Conservation (phyloP, 2,113 vertebrate genomes). For the Entomyzon cyanotis region DNA sequence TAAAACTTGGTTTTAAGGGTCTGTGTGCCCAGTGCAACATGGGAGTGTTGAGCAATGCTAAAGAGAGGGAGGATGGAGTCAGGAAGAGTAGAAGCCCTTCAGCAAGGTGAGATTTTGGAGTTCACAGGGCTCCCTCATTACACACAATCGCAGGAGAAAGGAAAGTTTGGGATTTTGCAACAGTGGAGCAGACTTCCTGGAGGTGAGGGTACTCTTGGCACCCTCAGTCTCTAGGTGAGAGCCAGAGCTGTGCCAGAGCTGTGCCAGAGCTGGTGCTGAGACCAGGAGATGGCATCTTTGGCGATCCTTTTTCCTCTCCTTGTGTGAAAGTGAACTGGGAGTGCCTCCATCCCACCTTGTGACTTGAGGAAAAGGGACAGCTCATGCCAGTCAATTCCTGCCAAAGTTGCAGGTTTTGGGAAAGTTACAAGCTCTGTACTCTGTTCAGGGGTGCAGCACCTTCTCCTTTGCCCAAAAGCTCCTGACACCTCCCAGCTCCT, state of each 20-base stretch:
- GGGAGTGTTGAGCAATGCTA: background rate
- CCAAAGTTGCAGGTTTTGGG: background rate
- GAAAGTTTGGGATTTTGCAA: background rate
- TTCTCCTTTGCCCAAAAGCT: background rate
- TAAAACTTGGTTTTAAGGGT: background rate
- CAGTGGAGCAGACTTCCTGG: background rate
- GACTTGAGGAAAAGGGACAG: background rate
- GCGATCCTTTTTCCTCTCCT: background rate
- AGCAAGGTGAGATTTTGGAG: background rate
- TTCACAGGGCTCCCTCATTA: background rate
- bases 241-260: background rate
- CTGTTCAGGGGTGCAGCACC: background rate
- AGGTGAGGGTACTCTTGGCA: fast-evolving
- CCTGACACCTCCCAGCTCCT: background rate
- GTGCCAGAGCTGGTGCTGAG: background rate
- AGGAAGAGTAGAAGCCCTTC: background rate
- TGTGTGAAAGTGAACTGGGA: fast-evolving
- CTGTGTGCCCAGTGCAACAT: too few species aligned
- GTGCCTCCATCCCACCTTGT: fast-evolving
- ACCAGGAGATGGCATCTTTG: too few species aligned
- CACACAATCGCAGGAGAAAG: background rate
- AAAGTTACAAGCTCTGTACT: background rate
- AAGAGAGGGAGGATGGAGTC: background rate
- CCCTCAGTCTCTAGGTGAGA: background rate
- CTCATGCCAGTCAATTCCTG: background rate